Evolutionary conservation across 1,140 invertebrate genomes (phyloP).

Genomic region (Augochlora pura): DNA sequence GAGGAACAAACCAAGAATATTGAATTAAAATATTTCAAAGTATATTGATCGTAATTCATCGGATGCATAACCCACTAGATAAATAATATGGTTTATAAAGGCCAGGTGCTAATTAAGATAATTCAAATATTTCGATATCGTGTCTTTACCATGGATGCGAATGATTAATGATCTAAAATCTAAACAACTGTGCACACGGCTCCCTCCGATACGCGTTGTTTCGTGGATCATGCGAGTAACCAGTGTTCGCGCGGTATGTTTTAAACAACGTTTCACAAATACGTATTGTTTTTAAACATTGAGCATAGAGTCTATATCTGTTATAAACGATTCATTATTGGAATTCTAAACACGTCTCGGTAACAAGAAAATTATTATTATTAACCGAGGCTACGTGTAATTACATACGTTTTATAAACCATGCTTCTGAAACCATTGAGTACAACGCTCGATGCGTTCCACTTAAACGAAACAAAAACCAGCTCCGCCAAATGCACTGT

Average conservation of each 20-base stretch:
- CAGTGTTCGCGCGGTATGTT: background rate
- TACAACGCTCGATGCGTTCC: background rate
- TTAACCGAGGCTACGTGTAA: background rate
- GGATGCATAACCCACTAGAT: background rate
- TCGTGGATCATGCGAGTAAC: background rate
- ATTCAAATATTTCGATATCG: slow-evolving; percentile 26
- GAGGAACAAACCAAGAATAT: background rate
- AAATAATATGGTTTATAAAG: slow-evolving; percentile 2
- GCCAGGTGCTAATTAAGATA: slow-evolving; percentile 19
- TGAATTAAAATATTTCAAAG: slow-evolving; percentile 14
- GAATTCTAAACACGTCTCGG: background rate
- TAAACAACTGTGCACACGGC: background rate
- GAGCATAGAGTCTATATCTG: background rate
- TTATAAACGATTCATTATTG: background rate
- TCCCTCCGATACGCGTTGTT: background rate
- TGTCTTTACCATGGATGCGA: background rate
- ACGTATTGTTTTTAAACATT: slow-evolving; percentile 5
- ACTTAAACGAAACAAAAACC: background rate
- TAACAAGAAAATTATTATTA: background rate
- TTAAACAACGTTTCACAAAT: background rate
- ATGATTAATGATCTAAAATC: background rate
- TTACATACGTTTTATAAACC: slow-evolving; percentile 1
- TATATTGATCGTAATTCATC: slow-evolving; percentile 3
- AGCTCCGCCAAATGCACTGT: background rate
- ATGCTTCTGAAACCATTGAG: background rate